phyloP scores from a whole-genome alignment of 1,140 invertebrate species.

The Oedothorax gibbosus region DNA sequence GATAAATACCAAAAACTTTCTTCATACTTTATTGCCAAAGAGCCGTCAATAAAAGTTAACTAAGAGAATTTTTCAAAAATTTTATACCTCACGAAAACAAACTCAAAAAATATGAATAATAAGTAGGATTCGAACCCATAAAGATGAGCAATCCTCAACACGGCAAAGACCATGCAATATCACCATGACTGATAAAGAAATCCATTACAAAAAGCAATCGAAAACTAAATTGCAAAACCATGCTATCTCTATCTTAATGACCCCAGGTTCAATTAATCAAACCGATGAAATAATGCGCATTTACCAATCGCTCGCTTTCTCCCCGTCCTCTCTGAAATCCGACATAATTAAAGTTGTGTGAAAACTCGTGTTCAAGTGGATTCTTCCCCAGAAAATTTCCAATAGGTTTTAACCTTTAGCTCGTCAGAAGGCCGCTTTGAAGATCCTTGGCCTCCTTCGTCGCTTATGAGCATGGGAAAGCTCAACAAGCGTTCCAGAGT shows the following conservation, averaged over 20 bases:
- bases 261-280: constrained; percentile 13
- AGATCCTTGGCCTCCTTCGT: constrained; percentile 52
- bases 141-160: too few relatives aligned
- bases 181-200: background rate
- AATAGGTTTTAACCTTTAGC: constrained; percentile 47
- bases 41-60: too few relatives aligned
- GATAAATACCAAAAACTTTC: too few relatives aligned
- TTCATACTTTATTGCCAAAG: too few relatives aligned
- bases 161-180: too few relatives aligned
- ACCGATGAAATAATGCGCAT: constrained; percentile 12
- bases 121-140: too few relatives aligned
- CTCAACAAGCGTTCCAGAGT: constrained; percentile 7
- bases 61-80: too few relatives aligned
- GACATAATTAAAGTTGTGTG: constrained; percentile 32
- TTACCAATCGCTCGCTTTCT: background rate
- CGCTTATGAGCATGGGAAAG: constrained; percentile 19
- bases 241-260: constrained; percentile 8
- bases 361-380: constrained; percentile 1
- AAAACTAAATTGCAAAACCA: constrained; percentile 13
- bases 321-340: background rate
- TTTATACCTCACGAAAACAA: too few relatives aligned
- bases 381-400: constrained; percentile 31
- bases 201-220: background rate
- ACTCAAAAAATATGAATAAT: too few relatives aligned
- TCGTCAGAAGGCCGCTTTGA: background rate